Evolutionary conservation across 2,797 vertebrate genomes (phyloP).

Genomic region (Fratercula arctica): DNA sequence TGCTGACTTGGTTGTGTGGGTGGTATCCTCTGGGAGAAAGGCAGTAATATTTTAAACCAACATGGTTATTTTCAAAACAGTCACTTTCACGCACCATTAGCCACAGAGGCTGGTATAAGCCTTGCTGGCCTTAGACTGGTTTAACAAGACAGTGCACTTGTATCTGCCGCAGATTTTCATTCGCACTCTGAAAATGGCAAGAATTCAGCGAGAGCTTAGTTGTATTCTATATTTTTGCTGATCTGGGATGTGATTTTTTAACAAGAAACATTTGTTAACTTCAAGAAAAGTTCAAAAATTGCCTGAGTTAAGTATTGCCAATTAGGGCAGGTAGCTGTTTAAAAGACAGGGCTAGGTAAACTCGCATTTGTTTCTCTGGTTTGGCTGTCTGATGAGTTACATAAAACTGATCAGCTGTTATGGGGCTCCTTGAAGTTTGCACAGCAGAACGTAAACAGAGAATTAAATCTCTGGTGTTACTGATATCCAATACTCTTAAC

Average conservation of each 20-base stretch:
- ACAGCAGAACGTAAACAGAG: neutral
- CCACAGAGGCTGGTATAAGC: neutral
- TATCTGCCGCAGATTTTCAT: neutral
- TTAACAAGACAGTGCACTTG: neutral
- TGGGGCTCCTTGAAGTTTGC: neutral
- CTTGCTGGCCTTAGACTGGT: neutral
- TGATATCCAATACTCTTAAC: neutral
- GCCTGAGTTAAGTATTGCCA: neutral
- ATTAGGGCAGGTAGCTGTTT: neutral
- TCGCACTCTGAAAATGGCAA: neutral
- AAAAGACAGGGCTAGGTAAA: neutral
- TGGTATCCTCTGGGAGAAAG: slow-evolving; percentile 27
- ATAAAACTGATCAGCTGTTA: neutral
- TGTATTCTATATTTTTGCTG: neutral
- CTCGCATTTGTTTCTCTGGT: neutral
- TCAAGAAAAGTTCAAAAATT: neutral
- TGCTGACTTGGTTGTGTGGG: slow-evolving; percentile 31
- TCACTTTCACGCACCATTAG: neutral
- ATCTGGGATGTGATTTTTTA: neutral
- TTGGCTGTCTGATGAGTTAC: neutral
- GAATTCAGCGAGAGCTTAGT: neutral
- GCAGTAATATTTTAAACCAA: neutral
- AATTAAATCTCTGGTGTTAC: neutral
- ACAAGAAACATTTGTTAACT: neutral
- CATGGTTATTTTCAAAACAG: slow-evolving; percentile 30